Evolutionary conservation across 2,888 invertebrate genomes (phyloP), one percentile per base, ranked within the genome.

Genomic region (Crossocerus cetratus): DNA sequence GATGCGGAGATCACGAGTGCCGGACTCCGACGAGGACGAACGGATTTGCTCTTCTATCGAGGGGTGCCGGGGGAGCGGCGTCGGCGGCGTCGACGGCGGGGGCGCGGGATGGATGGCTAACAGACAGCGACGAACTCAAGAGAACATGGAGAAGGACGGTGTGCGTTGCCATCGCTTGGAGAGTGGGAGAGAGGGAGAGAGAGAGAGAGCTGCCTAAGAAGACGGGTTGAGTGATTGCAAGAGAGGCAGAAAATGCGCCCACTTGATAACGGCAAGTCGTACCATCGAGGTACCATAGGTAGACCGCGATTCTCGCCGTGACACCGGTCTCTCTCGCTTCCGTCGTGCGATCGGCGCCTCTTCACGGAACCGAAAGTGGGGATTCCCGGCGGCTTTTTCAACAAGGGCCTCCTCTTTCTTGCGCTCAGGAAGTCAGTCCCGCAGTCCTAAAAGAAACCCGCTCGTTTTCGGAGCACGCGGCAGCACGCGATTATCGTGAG

Each of bases 401-500:
- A 23, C 61, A 67, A 67, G 77, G 42, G 32, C 65, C 68, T 69
- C 22, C 43, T 69, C 67, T 69, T 57, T 62, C 65, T 71, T 66
- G 70, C 63, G 62, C 45, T 66, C 59, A 32, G 67, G 43, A 65
- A 32, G 8, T 32, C 32, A 55, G 43, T 62, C 62, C 56, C 77
- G 84, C 87, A 88, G 88, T 88, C 80, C 80, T 66, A 74, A 78
- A 79, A 80, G 83, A 82, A 86, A 84, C 87, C 75, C 81, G 77
- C 72, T 72, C 77, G 83, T 86, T 89, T 86, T 83, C 88, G 86
- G 84, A 84, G 8, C 86, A 84, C 83, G 76, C 32, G 20, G 49
- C 32, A 32, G 11, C 62, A 42, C 45, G 8, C 45, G 16, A 20
- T 32, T 23, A 53, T 42, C 45, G 63, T 45, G 18, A 63, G 16